Evolutionary conservation across 2,113 vertebrate species (phyloP).

Genomic region (Butastur rufipennis): DNA sequence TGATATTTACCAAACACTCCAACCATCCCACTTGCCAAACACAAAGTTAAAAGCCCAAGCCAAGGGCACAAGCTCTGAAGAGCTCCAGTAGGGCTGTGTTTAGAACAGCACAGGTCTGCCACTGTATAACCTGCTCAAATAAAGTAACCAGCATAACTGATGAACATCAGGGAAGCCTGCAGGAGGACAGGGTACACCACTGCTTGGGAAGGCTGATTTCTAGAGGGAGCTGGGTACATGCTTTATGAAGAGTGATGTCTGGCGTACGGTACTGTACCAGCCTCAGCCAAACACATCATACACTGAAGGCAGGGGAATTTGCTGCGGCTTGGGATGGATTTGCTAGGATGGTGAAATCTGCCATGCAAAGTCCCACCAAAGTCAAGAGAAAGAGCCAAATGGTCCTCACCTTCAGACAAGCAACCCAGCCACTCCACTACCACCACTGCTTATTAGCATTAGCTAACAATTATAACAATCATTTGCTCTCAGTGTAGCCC

Average conservation of each 20-base stretch:
- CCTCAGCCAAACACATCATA: neutral
- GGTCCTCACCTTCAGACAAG: neutral
- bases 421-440: neutral
- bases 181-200: neutral
- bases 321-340: neutral
- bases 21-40: neutral
- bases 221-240: neutral
- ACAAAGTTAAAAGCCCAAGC: neutral
- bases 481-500: neutral
- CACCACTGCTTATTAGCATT: neutral
- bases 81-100: neutral
- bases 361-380: neutral
- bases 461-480: no score
- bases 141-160: neutral
- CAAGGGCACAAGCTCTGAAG: neutral
- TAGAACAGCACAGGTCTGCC: neutral
- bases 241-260: no score
- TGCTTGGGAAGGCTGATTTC: neutral
- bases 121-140: no score
- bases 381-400: neutral
- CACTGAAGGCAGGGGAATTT: neutral
- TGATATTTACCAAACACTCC: neutral
- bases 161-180: neutral
- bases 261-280: fast-evolving
- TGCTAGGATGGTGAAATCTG: neutral